These are phyloP conservation scores for Dynastes tityus DNA, from an alignment of 2,888 invertebrate species.

Conservation along the genomic window DNA sequence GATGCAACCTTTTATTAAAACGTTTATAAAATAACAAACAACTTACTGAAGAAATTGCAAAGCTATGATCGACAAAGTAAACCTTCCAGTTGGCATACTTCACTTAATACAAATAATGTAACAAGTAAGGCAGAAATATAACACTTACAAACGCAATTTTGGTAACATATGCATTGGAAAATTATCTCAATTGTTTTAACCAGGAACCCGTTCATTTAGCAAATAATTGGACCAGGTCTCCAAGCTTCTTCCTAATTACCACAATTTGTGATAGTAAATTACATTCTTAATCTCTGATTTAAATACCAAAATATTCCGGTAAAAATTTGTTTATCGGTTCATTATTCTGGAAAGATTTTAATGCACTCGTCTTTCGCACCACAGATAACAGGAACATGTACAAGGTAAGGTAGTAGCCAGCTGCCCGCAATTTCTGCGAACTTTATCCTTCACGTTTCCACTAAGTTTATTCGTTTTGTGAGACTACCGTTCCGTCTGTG, in stretches of 20 bases:
- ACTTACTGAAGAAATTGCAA: no score
- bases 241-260: background rate
- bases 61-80: no score
- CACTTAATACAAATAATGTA: no score
- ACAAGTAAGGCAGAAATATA: no score
- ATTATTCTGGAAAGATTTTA: background rate
- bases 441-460: slow-evolving; percentile 37
- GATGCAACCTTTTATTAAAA: no score
- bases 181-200: background rate
- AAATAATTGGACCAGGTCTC: slow-evolving; percentile 12
- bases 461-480: slow-evolving; percentile 32
- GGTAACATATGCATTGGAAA: background rate
- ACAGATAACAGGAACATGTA: slow-evolving; percentile 19
- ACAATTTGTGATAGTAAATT: slow-evolving; percentile 13
- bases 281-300: slow-evolving; percentile 28
- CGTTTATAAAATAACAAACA: no score
- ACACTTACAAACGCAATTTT: background rate
- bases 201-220: background rate
- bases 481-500: slow-evolving; percentile 40
- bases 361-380: slow-evolving; percentile 4
- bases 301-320: slow-evolving; percentile 29
- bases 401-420: background rate
- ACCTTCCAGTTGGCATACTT: no score
- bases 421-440: slow-evolving; percentile 32
- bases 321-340: slow-evolving; percentile 13